Evolutionary conservation across 2,888 invertebrate species (phyloP).

Genomic region (Ethmia dodecea): DNA sequence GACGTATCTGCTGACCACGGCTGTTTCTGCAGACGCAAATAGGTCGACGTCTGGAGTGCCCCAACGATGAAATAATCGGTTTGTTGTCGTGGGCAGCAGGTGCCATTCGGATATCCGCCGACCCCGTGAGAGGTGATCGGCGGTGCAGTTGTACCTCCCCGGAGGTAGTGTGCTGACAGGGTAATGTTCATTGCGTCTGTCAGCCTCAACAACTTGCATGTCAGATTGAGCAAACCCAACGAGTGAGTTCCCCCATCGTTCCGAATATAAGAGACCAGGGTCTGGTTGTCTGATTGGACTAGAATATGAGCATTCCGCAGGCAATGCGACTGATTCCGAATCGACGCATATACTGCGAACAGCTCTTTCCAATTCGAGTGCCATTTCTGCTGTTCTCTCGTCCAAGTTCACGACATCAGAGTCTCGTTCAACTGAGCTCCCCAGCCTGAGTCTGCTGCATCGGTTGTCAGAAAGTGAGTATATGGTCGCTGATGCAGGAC

Average conservation of each 20-base stretch:
- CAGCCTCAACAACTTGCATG: not conserved
- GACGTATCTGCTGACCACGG: conserved; percentile 13
- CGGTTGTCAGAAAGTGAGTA: conserved; percentile 18
- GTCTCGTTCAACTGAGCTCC: conserved; percentile 18
- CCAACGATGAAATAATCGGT: conserved; percentile 15
- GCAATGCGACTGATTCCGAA: conserved; percentile 3
- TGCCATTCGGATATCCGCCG: conserved; percentile 20
- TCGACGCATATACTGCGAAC: conserved; percentile 17
- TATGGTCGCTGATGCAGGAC: conserved; percentile 8
- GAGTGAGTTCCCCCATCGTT: conserved; percentile 25
- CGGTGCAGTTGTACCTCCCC: conserved; percentile 15
- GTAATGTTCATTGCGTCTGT: conserved; percentile 9
- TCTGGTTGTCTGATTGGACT: conserved; percentile 21
- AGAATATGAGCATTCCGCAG: conserved; percentile 10
- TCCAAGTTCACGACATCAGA: conserved; percentile 16
- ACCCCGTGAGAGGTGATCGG: conserved; percentile 16
- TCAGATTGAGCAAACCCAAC: not conserved
- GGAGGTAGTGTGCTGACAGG: conserved; percentile 17
- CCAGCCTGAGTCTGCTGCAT: conserved; percentile 17
- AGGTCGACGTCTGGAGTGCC: conserved; percentile 17
- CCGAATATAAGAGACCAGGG: conserved; percentile 16
- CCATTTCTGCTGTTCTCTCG: conserved; percentile 12
- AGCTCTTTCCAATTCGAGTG: conserved; percentile 23
- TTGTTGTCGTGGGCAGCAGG: conserved; percentile 11
- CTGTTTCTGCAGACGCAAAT: conserved; percentile 13